Evolutionary conservation across 2,888 invertebrate genomes (phyloP).

Genomic region (Oegoconia quadripuncta): DNA sequence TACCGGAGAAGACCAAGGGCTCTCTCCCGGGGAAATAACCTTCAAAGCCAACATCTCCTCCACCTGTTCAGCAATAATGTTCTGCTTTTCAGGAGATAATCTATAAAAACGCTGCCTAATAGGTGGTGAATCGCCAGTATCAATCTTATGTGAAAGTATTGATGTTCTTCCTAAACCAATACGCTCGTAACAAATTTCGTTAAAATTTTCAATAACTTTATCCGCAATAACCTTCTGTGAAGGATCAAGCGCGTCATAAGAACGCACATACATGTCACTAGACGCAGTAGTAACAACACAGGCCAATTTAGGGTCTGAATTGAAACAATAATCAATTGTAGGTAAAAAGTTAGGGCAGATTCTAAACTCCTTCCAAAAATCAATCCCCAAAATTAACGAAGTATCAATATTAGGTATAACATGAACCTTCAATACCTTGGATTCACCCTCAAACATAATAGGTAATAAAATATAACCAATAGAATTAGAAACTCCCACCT

Average conservation of each 20-base stretch:
- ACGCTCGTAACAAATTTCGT: conserved; percentile 19
- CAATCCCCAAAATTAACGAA: conserved; percentile 18
- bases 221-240: conserved; percentile 10
- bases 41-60: background rate
- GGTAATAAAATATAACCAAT: conserved; percentile 12
- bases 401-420: conserved; percentile 15
- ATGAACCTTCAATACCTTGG: conserved; percentile 9
- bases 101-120: conserved; percentile 25
- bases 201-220: conserved; percentile 13
- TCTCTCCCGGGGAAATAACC: conserved; percentile 2
- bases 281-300: no score
- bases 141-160: conserved; percentile 19
- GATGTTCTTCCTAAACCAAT: conserved; percentile 20
- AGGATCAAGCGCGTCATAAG: no score
- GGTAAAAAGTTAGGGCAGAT: conserved; percentile 15
- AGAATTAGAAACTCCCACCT: conserved; percentile 6
- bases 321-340: no score
- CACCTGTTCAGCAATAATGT: conserved; percentile 16
- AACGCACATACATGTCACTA: no score
- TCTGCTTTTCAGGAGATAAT: conserved; percentile 24
- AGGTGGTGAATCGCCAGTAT: conserved; percentile 22
- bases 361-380: conserved; percentile 18
- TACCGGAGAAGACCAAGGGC: conserved; percentile 4
- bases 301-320: no score
- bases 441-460: conserved; percentile 10